phyloP scores from a whole-genome alignment of 2,888 invertebrate genomes.

The Euzetes globulus region DNA sequence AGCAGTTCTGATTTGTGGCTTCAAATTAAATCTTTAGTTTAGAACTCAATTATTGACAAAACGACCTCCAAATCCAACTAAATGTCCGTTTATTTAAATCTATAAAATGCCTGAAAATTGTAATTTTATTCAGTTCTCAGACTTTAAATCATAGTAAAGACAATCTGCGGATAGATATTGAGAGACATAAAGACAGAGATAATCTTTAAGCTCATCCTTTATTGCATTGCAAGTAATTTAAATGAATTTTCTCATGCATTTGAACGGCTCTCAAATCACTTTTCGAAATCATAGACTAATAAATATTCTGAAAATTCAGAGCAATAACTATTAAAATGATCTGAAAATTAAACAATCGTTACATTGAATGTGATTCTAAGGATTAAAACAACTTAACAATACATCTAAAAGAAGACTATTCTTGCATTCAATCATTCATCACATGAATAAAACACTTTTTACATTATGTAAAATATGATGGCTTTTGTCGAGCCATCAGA shows the following conservation, averaged over 20 bases:
- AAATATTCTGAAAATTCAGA: neutral
- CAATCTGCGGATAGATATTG: too few relatives aligned
- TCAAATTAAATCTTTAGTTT: neutral
- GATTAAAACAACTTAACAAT: slow-evolving; percentile 20
- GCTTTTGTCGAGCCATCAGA: neutral
- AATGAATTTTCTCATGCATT: neutral
- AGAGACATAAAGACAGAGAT: too few relatives aligned
- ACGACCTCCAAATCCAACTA: slow-evolving; percentile 1
- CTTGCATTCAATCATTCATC: neutral
- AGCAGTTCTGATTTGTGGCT: neutral
- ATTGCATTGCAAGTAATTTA: slow-evolving; percentile 6
- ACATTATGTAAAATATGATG: neutral
- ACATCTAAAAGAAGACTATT: neutral
- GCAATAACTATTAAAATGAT: slow-evolving; percentile 12
- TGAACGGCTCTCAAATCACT: neutral
- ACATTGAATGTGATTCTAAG: slow-evolving; percentile 16
- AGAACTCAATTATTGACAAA: slow-evolving; percentile 16
- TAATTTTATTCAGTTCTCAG: too few relatives aligned
- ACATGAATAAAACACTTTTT: too few relatives aligned
- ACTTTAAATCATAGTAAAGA: too few relatives aligned
- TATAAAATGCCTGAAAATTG: too few relatives aligned
- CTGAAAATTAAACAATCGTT: slow-evolving; percentile 14
- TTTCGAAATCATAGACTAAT: too few relatives aligned
- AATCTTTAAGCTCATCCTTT: slow-evolving; percentile 9
- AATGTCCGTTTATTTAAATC: neutral